These are phyloP conservation scores for Mylabris phalerata DNA, from an alignment of 1,140 invertebrate genomes.

Conservation along the genomic window DNA sequence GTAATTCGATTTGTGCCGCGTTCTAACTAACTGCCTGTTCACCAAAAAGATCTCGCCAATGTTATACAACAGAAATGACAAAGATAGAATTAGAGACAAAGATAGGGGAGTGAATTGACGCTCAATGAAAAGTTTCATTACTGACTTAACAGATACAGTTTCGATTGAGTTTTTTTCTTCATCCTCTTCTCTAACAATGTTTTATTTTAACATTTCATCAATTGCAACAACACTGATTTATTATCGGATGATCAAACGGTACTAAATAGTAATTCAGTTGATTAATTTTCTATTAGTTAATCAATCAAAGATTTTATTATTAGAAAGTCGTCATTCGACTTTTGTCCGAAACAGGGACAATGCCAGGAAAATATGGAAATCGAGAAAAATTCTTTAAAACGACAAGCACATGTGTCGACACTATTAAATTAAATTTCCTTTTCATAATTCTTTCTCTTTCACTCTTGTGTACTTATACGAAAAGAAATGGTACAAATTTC, in stretches of 20 bases:
- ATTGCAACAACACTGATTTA: too few species aligned
- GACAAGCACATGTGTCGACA: constrained; percentile 42
- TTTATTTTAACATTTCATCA: too few species aligned
- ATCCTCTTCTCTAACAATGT: too few species aligned
- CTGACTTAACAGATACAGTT: too few species aligned
- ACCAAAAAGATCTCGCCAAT: constrained; percentile 17
- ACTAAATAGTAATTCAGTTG: too few species aligned
- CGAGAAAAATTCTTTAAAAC: constrained; percentile 35
- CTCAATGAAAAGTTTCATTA: constrained; percentile 38
- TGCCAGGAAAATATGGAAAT: constrained; percentile 33
- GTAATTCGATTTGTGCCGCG: constrained; percentile 41
- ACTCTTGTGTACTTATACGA: constrained; percentile 21
- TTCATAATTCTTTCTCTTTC: constrained; percentile 8
- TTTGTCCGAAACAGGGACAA: too few species aligned
- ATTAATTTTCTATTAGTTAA: too few species aligned
- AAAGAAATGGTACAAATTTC: constrained; percentile 41
- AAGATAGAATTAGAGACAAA: neutral
- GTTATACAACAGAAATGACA: too few species aligned
- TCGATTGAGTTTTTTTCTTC: too few species aligned
- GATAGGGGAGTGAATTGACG: constrained; percentile 26
- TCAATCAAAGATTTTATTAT: too few species aligned
- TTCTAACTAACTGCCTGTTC: constrained; percentile 24
- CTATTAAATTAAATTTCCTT: constrained; percentile 44
- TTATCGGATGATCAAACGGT: too few species aligned
- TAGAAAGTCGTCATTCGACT: too few species aligned